Conservation (phyloP, 37 sponge, comb jelly and placozoan genomes). For the Eunapius fragilis region DNA sequence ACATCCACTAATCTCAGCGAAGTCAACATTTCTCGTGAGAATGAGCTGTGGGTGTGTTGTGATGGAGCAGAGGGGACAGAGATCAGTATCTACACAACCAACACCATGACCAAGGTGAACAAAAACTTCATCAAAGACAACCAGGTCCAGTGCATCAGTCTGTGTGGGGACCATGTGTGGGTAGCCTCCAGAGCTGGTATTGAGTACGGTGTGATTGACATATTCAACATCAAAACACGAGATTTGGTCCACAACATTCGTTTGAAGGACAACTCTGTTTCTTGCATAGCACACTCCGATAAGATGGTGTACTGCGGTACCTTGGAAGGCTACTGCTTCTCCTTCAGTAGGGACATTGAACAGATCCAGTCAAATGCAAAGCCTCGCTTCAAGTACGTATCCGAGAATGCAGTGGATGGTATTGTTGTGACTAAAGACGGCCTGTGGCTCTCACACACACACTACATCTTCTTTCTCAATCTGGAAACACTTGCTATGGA, state of each 20-base stretch:
- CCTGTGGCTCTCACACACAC: slow-evolving; percentile 72
- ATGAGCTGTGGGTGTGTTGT: slow-evolving; percentile 76
- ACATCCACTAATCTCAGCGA: slow-evolving; percentile 20
- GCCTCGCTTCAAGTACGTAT: slow-evolving; percentile 68
- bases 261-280: slow-evolving; percentile 76
- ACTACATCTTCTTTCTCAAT: slow-evolving; percentile 70
- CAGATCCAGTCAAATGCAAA: slow-evolving; percentile 26
- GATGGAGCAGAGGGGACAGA: slow-evolving; percentile 71
- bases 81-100: slow-evolving; percentile 58
- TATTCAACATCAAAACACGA: slow-evolving; percentile 43
- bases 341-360: slow-evolving; percentile 36
- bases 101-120: slow-evolving; percentile 68
- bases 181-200: slow-evolving; percentile 71
- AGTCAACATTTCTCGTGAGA: slow-evolving; percentile 4
- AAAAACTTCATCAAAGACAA: slow-evolving; percentile 60
- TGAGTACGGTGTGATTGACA: slow-evolving; percentile 76
- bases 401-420: slow-evolving; percentile 67
- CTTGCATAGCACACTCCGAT: slow-evolving; percentile 56
- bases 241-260: slow-evolving; percentile 73
- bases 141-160: slow-evolving; percentile 66
- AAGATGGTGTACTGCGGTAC: slow-evolving; percentile 68
- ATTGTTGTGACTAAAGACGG: slow-evolving; percentile 48
- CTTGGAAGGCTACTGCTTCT: slow-evolving; percentile 78
- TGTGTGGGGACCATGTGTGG: slow-evolving; percentile 80
- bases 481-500: slow-evolving; percentile 58